phyloP scores from a whole-genome alignment of 2,797 vertebrate species.

The Thunnus albacares region DNA sequence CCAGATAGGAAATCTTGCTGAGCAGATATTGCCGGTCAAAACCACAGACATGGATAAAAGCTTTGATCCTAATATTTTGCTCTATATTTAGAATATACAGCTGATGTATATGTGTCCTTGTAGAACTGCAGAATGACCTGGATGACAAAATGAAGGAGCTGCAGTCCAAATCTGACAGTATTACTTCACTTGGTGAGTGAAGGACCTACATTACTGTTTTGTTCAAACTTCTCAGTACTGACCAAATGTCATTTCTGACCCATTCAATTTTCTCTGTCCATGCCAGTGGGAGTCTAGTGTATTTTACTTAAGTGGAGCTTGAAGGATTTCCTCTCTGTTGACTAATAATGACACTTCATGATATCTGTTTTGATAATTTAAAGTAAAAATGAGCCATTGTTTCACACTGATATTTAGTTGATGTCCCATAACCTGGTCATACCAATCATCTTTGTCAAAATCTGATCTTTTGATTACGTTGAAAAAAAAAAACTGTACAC shows the following conservation, averaged over 20 bases:
- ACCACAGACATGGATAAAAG: too few relatives aligned
- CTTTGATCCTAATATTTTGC: neutral
- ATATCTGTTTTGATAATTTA: too few relatives aligned
- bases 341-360: too few relatives aligned
- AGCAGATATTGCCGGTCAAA: neutral
- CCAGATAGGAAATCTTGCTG: neutral
- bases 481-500: neutral
- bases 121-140: slow-evolving; percentile 57
- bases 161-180: slow-evolving; percentile 17
- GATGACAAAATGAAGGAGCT: slow-evolving; percentile 51
- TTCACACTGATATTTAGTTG: too few relatives aligned
- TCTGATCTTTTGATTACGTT: neutral
- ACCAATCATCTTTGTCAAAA: neutral
- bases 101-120: slow-evolving; percentile 4
- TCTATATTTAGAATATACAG: neutral
- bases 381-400: too few relatives aligned
- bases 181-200: slow-evolving; percentile 61
- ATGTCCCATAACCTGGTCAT: too few relatives aligned
- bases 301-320: neutral
- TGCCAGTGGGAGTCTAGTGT: too few relatives aligned
- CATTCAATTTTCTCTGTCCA: neutral
- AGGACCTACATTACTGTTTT: neutral
- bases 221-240: neutral
- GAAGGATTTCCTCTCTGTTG: neutral
- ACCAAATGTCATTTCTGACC: neutral